Conservation (phyloP, 2,797 vertebrate species). For the Enteromius radiatus region DNA sequence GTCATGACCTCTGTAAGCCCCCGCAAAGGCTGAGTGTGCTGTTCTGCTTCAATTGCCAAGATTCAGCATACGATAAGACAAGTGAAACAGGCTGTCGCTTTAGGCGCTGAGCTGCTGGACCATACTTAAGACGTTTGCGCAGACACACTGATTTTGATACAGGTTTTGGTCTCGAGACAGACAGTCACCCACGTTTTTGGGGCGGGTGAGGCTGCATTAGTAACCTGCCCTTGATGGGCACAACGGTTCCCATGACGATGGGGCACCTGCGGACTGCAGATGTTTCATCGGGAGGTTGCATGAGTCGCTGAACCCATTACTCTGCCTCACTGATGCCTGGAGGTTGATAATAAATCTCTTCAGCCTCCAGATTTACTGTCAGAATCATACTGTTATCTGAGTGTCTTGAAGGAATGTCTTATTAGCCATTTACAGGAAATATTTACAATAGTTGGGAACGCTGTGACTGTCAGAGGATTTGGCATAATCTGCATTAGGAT, state of each 20-base stretch:
- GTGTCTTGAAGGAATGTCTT: background rate
- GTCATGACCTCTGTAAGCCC: slow-evolving; percentile 77
- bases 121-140: background rate
- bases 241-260: slow-evolving; percentile 24
- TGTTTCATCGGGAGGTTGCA: slow-evolving; percentile 22
- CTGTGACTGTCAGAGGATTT: slow-evolving; percentile 2
- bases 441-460: background rate
- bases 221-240: slow-evolving; percentile 12
- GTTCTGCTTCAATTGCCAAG: slow-evolving; percentile 18
- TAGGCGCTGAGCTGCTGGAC: background rate
- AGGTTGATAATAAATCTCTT: slow-evolving; percentile 19
- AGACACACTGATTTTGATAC: background rate
- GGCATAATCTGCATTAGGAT: slow-evolving; percentile 8
- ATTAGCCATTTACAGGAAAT: slow-evolving; percentile 1
- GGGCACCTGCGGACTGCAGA: slow-evolving; percentile 34
- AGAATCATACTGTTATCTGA: slow-evolving; percentile 6
- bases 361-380: slow-evolving; percentile 13
- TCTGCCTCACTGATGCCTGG: slow-evolving; percentile 11
- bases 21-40: slow-evolving; percentile 14
- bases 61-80: slow-evolving; percentile 26
- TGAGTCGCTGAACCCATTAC: slow-evolving; percentile 26
- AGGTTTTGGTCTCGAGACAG: background rate
- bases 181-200: background rate
- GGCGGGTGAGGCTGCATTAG: background rate
- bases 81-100: background rate